Evolutionary conservation across 2,113 vertebrate genomes (phyloP), one percentile per base, ranked within the genome.

Genomic region (Triplophysa dalaica): DNA sequence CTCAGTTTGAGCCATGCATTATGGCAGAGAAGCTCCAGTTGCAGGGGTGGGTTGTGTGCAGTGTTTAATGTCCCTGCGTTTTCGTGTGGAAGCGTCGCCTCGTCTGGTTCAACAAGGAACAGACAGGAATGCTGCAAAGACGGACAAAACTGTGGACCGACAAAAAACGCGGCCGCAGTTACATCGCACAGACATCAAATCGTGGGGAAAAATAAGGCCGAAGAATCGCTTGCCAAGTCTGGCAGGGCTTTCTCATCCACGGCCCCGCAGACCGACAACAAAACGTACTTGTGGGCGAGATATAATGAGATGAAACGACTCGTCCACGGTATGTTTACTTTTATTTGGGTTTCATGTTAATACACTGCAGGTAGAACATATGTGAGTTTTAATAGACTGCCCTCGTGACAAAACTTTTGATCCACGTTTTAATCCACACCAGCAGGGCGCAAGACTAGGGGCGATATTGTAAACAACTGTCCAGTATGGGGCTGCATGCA

Each of bases 251-350:
- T 79, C 84, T 91, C 90, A 0, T 90, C 91, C 67, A 88, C 82
- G 0, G 87, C 90, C 0, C 87, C 82, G 3, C 86, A 92, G 0
- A 4, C 83, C 45, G 90, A 93, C 79, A 82, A 86, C 50, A 91
- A 85, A 68, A 87, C 87, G 1, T 93, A 90, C 78, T 72, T 95
- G 56, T 95, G 94, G 94, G 82, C 88, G 14, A 91, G 93, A 1
- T 94, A 95, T 73, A 91, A 91, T 54, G 94, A 95, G 41, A 89
- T 90, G 88, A 94, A 92, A 65, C 90, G 94, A 41, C 87, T 94
- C 54, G 94, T 95, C 56, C 92, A 94, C 85, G 94, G 94, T 95
- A 86, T 86, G 86, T 74, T 10, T 19, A 4, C 7, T 9, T 54
- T n/a, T 64, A 26, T 8, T 67, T 56, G 10, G 41, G 1, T 26